Evolutionary conservation across 2,888 invertebrate genomes (phyloP), one percentile per base, ranked within the genome.

Genomic region (Drosophila ezoana): DNA sequence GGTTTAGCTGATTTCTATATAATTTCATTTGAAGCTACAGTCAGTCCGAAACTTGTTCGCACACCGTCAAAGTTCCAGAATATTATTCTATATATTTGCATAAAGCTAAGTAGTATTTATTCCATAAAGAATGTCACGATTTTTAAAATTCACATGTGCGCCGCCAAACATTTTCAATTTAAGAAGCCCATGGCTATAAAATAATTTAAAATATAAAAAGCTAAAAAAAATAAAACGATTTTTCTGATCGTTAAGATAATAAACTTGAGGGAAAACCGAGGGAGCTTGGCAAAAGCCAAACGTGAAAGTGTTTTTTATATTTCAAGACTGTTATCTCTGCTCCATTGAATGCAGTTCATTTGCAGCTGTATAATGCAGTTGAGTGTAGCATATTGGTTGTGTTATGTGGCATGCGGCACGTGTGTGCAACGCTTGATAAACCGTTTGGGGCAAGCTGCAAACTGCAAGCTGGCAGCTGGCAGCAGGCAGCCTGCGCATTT

Each of bases 401-500:
- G 47, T 59, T 40, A 33, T 64, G 40, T 23, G 11, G 71, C 35
- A 41, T 65, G 41, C 56, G 65, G 40, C 37, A 62, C 59, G 77
- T 76, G 72, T 76, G 72, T 74, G 76, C 52, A 53, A 45, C 76
- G 64, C 65, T 64, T 71, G 44, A 58, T 76, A 63, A 62, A 66
- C 20, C 48, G 51, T 56, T 54, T 41, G 44, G 45, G 45, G 52
- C 66, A 43, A 54, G 62, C 40, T 11, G 43, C 43, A 41, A 28
- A 9, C 45, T 2, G 43, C 37, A 20, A 44, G 41, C 56, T 48
- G 62, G 23, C 32, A 49, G 45, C 28, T 18, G 32, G 43, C 23
- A 52, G 51, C 51, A 16, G 52, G 68, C 77, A 72, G 63, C 77
- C 44, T 75, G 77, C 77, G 77, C 75, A 75, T 72, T 64, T 77